Conservation (phyloP, 2,113 vertebrate species). For the Cottus gobio region DNA sequence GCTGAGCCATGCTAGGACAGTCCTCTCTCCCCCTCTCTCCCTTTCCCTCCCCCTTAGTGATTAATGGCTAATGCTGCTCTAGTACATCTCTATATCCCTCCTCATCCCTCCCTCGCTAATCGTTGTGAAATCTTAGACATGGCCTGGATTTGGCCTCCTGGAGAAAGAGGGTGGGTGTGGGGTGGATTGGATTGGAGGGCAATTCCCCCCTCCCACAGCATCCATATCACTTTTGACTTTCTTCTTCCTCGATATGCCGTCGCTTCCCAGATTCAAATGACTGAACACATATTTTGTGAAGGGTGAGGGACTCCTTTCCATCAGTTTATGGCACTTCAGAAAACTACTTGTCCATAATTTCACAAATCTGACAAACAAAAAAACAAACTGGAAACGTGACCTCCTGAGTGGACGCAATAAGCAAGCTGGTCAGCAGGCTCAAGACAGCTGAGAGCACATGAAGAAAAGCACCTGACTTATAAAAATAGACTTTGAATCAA, state of each 20-base stretch:
- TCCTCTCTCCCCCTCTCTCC: slow-evolving; percentile 37
- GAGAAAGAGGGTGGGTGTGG: slow-evolving; percentile 14
- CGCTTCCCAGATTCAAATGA: background rate
- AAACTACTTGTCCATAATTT: slow-evolving; percentile 15
- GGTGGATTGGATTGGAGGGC: slow-evolving; percentile 1
- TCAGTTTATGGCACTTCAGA: slow-evolving; percentile 1
- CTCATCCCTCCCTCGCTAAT: slow-evolving; percentile 68
- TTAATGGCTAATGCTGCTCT: slow-evolving; percentile 70
- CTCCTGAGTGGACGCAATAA: background rate
- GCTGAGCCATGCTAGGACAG: slow-evolving; percentile 47
- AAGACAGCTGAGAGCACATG: background rate
- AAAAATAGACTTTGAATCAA: background rate
- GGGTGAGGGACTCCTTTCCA: background rate
- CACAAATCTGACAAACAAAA: background rate
- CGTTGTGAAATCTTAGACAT: slow-evolving; percentile 74
- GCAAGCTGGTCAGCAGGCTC: too few species aligned
- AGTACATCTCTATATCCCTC: slow-evolving; percentile 71
- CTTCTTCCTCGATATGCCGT: background rate
- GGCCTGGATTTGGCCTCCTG: slow-evolving; percentile 61
- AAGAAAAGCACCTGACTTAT: background rate
- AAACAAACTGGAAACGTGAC: background rate
- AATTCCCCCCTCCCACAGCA: slow-evolving; percentile 8
- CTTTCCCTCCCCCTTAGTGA: slow-evolving; percentile 45
- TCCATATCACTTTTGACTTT: slow-evolving; percentile 23
- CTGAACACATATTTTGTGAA: background rate